A percentile compares a stretch with the other conserved stretches of the same genome.
phyloP scores from a whole-genome alignment of 2,113 vertebrate species.

The Dasyprocta punctata region DNA sequence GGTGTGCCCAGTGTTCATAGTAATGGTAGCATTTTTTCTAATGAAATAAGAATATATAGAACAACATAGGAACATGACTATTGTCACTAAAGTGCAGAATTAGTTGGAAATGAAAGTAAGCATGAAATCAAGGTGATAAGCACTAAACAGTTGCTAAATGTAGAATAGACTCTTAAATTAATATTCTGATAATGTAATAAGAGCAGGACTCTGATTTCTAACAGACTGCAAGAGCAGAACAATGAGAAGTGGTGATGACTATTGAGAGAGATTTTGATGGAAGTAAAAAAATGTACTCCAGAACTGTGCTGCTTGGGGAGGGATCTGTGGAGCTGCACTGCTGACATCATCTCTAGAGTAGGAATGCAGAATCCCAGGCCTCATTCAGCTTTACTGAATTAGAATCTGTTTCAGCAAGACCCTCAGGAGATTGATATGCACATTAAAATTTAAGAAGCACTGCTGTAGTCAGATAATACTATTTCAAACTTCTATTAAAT shows the following conservation, averaged over 20 bases:
- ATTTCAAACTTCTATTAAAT: neutral
- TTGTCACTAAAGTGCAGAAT: neutral
- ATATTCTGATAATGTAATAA: neutral
- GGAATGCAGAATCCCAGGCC: neutral
- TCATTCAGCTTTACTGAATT: neutral
- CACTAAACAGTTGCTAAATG: neutral
- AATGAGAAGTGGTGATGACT: neutral
- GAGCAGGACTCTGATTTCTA: neutral
- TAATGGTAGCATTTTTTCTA: neutral
- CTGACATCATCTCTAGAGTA: neutral
- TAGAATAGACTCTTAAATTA: neutral
- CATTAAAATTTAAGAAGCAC: neutral
- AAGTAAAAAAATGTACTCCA: neutral
- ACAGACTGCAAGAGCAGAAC: neutral
- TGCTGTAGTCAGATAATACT: neutral
- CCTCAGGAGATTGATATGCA: neutral
- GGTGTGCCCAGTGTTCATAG: neutral
- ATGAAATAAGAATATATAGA: neutral
- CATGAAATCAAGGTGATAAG: neutral
- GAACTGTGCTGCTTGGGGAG: neutral
- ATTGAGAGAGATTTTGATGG: neutral
- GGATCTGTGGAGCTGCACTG: neutral
- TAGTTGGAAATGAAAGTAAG: neutral
- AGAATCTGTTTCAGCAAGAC: neutral
- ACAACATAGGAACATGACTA: neutral